These are phyloP conservation scores for Glossophaga mutica DNA, from an alignment of 2,797 vertebrate genomes.

Conservation along the genomic window DNA sequence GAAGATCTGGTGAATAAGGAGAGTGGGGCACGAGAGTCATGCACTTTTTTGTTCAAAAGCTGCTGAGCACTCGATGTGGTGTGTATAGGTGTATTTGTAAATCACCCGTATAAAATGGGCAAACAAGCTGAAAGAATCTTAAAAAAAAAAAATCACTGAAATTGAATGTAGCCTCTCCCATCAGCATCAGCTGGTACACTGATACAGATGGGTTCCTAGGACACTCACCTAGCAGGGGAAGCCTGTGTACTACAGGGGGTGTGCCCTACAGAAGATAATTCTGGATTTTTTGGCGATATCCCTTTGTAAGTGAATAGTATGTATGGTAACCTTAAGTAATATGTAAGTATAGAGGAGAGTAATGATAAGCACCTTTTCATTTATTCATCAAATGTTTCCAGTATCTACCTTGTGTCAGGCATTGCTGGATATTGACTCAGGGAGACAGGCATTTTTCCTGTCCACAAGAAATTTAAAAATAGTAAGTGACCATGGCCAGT, in stretches of 20 bases:
- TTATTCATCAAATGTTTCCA: slow-evolving; percentile 28
- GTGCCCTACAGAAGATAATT: not conserved
- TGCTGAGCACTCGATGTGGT: not conserved
- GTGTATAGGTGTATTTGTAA: not conserved
- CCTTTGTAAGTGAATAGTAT: not conserved
- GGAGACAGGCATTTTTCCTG: not conserved
- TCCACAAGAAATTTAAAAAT: slow-evolving; percentile 19
- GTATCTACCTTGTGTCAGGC: not conserved
- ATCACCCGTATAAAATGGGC: not conserved
- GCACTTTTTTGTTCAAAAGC: not conserved
- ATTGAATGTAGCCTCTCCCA: not conserved
- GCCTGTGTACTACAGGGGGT: not conserved
- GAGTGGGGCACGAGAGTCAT: not conserved
- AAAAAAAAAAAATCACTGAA: not conserved
- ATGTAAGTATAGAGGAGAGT: not conserved
- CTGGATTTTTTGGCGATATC: not conserved
- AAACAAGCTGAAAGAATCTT: not conserved
- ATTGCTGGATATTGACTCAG: slow-evolving; percentile 26
- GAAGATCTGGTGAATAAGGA: not conserved
- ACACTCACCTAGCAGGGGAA: not conserved
- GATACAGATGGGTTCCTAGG: not conserved
- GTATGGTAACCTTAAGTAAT: not conserved
- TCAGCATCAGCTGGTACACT: not conserved
- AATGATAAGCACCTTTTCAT: not conserved
- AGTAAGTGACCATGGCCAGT: not conserved